Evolutionary conservation across 37 sponge, comb jelly and placozoan genomes (phyloP), one percentile per base, ranked within the genome.

Genomic region (Geodia barretti): DNA sequence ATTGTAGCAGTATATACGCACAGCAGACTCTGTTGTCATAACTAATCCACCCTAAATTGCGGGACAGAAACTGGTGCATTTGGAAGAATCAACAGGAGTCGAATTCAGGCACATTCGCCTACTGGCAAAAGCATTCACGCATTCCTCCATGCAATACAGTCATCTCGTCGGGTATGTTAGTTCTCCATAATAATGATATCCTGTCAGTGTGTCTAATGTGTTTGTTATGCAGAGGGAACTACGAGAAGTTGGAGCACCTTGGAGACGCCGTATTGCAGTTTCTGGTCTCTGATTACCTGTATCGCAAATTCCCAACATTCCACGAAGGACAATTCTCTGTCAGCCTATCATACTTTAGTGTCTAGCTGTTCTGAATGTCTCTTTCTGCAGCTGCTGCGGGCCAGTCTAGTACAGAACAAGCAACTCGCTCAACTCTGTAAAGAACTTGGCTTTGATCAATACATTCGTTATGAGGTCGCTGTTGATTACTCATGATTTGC

Each of bases 201-300:
- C n/a, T n/a, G n/a, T n/a, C n/a, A n/a, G n/a, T n/a, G n/a, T 76
- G 30, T 62, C 25, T 39, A 66, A 59, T 38, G 11, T 62, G 17
- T 47, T 38, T 68, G 30, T 33, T n/a, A 0, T 67, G 42, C 75
- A 93, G 94, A 40, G 94, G 94, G 39, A 61, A 86, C 75, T 83
- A 93, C 43, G 91, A 93, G 81, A 64, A 83, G n/a, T 58, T 93
- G 87, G 94, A 93, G 88, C 86, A 86, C 68, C 72, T 93, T 35
- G 94, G 94, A 42, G 94, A 93, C 69, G 91, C 91, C 40, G 74
- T 90, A 30, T 66, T 93, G 26, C 90, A 90, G 72, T 86, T 84
- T 76, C 77, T 89, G 14, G 67, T 58, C 17, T 72, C 83, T 26
- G 59, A 74, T 20, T 70, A 82, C 60, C 61, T 93, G 21, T 93